Evolutionary conservation across 1,140 invertebrate genomes (phyloP).

Genomic region (Gyrodactylus salaris): DNA sequence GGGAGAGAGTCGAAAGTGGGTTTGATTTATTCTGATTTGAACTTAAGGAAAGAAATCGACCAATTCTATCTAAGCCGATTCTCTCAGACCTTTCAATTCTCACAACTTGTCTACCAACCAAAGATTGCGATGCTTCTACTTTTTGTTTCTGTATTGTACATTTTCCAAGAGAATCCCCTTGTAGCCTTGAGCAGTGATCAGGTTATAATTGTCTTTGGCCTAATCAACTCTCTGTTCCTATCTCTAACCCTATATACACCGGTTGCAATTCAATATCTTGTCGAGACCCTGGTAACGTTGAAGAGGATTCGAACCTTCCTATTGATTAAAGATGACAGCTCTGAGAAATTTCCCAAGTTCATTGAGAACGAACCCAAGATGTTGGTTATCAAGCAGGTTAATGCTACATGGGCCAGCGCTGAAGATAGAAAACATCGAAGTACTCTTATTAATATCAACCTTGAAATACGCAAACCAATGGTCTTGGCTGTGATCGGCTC

Average conservation of each 20-base stretch:
- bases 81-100: not conserved
- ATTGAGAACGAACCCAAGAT: not conserved
- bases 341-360: not conserved
- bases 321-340: not conserved
- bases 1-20: not conserved
- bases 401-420: not conserved
- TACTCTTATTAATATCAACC: not conserved
- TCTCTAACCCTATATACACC: not conserved
- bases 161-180: not conserved
- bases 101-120: not conserved
- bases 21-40: not conserved
- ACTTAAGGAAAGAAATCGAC: not conserved
- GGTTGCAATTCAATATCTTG: not conserved
- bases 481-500: constrained; percentile 18
- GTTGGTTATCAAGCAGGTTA: not conserved
- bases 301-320: not conserved
- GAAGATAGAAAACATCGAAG: not conserved
- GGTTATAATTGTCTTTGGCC: not conserved
- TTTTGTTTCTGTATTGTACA: not conserved
- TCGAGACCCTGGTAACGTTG: not conserved
- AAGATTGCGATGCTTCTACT: not conserved
- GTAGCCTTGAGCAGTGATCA: not conserved
- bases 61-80: not conserved
- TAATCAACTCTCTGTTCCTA: not conserved
- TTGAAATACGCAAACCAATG: not conserved